Evolutionary conservation across 2,888 invertebrate genomes (phyloP), one percentile per base, ranked within the genome.

Genomic region (Chironomus tentans): DNA sequence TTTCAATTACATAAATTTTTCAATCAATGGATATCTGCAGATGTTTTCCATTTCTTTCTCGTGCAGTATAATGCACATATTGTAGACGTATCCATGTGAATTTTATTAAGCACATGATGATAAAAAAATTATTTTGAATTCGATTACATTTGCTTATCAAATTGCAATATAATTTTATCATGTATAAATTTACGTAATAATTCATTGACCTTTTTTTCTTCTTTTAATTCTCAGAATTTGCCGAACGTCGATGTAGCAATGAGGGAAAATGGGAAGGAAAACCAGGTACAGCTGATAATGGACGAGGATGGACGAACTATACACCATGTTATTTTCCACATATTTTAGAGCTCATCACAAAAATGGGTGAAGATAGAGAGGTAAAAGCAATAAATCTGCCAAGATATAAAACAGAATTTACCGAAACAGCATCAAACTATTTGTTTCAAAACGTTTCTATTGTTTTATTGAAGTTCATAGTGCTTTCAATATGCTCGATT

Each of bases 231-330:
- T 1, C 82, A 94, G 94, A 89, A 80, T 87, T 86, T 78, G 93
- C 92, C 1, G 89, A 87, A 80, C 88, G 92, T 77, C 86, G 86
- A 56, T 94, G 94, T 81, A 88, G 88, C 3, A 80, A 84, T 0
- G 86, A 88, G 28, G 94, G 94, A 0, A 83, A 84, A 2, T 95
- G 94, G 94, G 87, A 89, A 77, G 86, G 88, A 77, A 82, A 85
- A 78, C 83, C 85, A 80, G 84, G 81, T 79, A 82, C 69, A 79
- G 82, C 71, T 75, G 79, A 77, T 82, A 83, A n/a, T 80, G 77
- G 82, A 1, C 83, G 82, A 21, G 94, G 94, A 2, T 94, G 93
- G 90, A 94, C 94, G 2, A 92, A 95, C 82, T 95, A 92, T 81
- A 91, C 91, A 0, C 88, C 89, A 0, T 95, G 95, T 81, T 91